These are phyloP conservation scores for Mycetomoellerius zeteki DNA, from an alignment of 1,140 invertebrate genomes.

Conservation along the genomic window DNA sequence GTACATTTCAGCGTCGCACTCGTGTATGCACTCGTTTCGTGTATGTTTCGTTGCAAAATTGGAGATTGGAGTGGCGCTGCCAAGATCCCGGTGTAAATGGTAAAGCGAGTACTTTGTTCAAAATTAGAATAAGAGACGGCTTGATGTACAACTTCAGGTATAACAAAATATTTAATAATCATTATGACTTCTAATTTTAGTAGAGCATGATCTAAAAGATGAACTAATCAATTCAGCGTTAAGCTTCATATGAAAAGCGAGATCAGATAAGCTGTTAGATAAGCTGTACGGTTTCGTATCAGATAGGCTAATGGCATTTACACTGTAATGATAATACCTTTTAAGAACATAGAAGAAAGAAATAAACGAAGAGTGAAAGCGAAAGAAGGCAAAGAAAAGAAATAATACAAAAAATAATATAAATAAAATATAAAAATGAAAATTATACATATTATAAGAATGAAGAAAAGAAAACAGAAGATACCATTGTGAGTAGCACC, in stretches of 20 bases:
- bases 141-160: neutral
- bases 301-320: too few relatives aligned
- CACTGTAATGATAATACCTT: too few relatives aligned
- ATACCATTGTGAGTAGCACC: too few relatives aligned
- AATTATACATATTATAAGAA: too few relatives aligned
- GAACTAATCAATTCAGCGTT: neutral
- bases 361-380: too few relatives aligned
- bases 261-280: neutral
- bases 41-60: constrained; percentile 7
- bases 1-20: neutral
- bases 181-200: neutral
- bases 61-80: constrained; percentile 40
- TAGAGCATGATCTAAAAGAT: neutral
- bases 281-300: neutral
- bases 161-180: neutral
- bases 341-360: too few relatives aligned
- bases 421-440: too few relatives aligned
- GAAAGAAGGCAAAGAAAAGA: too few relatives aligned
- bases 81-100: constrained; percentile 34
- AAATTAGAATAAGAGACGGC: constrained; percentile 14
- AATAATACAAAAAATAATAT: too few relatives aligned
- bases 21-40: constrained; percentile 3
- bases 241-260: neutral
- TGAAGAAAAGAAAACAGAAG: too few relatives aligned
- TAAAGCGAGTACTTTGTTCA: neutral